Evolutionary conservation across 2,797 vertebrate species (phyloP), one percentile per base, ranked within the genome.

Genomic region (Liparis tanakae): DNA sequence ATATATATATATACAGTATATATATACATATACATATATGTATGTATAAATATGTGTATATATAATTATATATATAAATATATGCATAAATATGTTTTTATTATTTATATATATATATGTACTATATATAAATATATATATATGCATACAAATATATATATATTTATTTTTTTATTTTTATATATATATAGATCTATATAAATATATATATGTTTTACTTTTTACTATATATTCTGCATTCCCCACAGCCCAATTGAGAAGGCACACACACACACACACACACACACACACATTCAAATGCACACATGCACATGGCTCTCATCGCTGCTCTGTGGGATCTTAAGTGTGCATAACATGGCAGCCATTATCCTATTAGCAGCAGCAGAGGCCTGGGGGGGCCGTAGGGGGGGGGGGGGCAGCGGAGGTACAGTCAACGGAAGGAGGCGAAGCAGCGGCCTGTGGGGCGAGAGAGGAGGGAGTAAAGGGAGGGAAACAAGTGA

Each of bases 361-460:
- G 83, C 91, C 90, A 94, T 95, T 94, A 95, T 93, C 91, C 89
- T 90, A 94, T 95, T 94, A 94, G 88, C 89, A 89, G 82, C 85
- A 89, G 81, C 84, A 79, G 73, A 78, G 77, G 88, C 91, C 90
- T 72, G 78, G 46, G 83, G 90, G 87, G 78, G 78, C n/a, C n/a
- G n/a, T n/a, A 68, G 61, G 25, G 20, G 71, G 50, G 60, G 62
- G 61, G n/a, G 20, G 6, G n/a, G 37, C 8, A 60, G n/a, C 18
- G 58, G 65, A 72, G 58, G 72, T 67, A 43, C n/a, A 76, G 58
- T 70, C 53, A 46, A 43, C 12, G 2, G 65, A 73, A 54, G 72
- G 72, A 71, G 67, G 72, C 13, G n/a, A 69, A 67, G 55, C 64
- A 62, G 34, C 37, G 56, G 46, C 57, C 14, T 0, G 12, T 17